These are phyloP conservation scores for Anguilla anguilla DNA, from an alignment of 2,797 vertebrate genomes.

Conservation along the genomic window DNA sequence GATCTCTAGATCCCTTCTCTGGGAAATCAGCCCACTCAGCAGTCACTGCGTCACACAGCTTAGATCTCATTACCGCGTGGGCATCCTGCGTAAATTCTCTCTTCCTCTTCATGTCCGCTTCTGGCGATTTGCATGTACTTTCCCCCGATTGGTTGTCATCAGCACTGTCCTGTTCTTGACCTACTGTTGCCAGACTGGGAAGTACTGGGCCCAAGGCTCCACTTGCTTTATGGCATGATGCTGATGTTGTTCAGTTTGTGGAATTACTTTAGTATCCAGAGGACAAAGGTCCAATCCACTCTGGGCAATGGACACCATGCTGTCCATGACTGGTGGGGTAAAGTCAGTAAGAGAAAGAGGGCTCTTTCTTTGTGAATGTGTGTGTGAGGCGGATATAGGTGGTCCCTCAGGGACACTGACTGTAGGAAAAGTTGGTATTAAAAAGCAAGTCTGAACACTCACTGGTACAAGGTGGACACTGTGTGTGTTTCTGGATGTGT, in stretches of 20 bases:
- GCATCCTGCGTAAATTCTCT: neutral
- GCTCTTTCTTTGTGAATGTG: neutral
- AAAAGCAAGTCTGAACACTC: neutral
- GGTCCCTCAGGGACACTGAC: neutral
- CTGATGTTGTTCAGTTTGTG: neutral
- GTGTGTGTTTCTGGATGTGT: neutral
- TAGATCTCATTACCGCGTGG: neutral
- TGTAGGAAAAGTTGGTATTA: neutral
- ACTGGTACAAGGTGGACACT: neutral
- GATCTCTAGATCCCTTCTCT: neutral
- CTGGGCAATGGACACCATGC: neutral
- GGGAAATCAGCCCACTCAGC: neutral
- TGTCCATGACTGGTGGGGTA: neutral
- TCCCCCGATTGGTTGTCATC: neutral
- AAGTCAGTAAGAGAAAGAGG: neutral
- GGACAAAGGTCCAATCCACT: neutral
- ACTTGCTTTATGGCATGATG: neutral
- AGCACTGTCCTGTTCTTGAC: neutral
- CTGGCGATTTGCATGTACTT: neutral
- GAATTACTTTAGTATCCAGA: neutral
- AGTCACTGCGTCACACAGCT: slow-evolving; percentile 4
- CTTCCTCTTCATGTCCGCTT: neutral
- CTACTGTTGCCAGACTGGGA: neutral
- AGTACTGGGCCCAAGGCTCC: neutral
- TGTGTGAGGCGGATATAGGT: neutral